Evolutionary conservation across 1,140 invertebrate genomes (phyloP).

Genomic region (Eurosta solidaginis): DNA sequence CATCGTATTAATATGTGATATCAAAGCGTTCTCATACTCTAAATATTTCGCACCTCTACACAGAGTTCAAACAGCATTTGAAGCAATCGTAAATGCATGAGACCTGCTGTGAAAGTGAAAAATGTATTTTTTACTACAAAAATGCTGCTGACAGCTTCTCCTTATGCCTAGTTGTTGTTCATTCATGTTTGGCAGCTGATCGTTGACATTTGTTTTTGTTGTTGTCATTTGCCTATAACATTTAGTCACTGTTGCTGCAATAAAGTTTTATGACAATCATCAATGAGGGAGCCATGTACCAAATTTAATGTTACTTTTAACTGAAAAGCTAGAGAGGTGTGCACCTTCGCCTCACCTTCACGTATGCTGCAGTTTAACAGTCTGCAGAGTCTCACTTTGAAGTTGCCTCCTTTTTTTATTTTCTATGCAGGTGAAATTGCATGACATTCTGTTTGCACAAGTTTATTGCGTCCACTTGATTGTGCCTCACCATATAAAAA

Average conservation of each 20-base stretch:
- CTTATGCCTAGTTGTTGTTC: not conserved
- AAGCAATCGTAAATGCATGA: not conserved
- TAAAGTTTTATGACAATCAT: conserved; percentile 25
- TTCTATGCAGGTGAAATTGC: not conserved
- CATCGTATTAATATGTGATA: too few species aligned
- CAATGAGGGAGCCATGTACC: conserved; percentile 19
- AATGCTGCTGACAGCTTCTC: not conserved
- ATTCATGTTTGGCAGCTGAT: conserved; percentile 16
- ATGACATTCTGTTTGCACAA: not conserved
- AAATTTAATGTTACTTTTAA: conserved; percentile 23
- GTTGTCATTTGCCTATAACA: not conserved
- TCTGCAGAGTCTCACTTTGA: conserved; percentile 10
- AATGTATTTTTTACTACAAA: not conserved
- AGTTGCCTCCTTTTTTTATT: not conserved
- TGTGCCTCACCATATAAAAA: not conserved
- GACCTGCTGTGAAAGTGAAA: not conserved
- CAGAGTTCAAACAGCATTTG: not conserved
- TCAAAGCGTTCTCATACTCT: too few species aligned
- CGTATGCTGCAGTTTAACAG: too few species aligned
- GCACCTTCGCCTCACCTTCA: too few species aligned
- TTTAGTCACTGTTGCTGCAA: conserved; percentile 1
- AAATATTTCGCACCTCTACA: too few species aligned
- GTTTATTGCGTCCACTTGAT: conserved; percentile 12
- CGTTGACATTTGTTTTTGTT: not conserved
- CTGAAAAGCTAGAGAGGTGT: too few species aligned